A percentile compares a stretch with the other conserved stretches of the same genome.
Evolutionary conservation across 2,113 vertebrate genomes (phyloP).

Genomic region (Gymnocephalus cernua): DNA sequence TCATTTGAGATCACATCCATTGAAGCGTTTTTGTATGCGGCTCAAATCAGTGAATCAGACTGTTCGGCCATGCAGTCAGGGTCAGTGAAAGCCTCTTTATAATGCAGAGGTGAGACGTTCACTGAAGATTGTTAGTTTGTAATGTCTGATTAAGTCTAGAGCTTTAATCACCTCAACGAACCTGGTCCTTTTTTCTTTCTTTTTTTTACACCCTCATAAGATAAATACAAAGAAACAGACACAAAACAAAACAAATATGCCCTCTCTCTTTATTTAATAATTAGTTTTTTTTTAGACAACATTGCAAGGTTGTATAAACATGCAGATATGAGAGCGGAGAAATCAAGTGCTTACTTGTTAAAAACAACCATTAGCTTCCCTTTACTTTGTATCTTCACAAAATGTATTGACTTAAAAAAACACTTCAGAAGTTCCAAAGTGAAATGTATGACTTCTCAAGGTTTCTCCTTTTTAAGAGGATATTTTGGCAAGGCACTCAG

Average conservation of each 20-base stretch:
- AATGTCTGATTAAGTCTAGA: slow-evolving; percentile 11
- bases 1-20: slow-evolving; percentile 15
- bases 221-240: slow-evolving; percentile 33
- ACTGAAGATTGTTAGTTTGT: slow-evolving; percentile 20
- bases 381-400: slow-evolving; percentile 57
- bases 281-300: background rate
- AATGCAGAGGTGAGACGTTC: background rate
- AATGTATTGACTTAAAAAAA: slow-evolving; percentile 42
- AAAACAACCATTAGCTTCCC: slow-evolving; percentile 57
- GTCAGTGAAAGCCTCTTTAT: slow-evolving; percentile 31
- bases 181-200: slow-evolving; percentile 16
- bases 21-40: slow-evolving; percentile 6
- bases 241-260: background rate
- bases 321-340: slow-evolving; percentile 18
- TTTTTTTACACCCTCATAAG: background rate
- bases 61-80: slow-evolving; percentile 26
- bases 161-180: background rate
- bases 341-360: slow-evolving; percentile 56
- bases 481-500: slow-evolving; percentile 58
- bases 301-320: slow-evolving; percentile 53
- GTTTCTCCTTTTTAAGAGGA: slow-evolving; percentile 59
- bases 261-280: slow-evolving; percentile 8
- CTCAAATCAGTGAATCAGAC: slow-evolving; percentile 26
- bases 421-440: slow-evolving; percentile 55
- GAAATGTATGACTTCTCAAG: slow-evolving; percentile 72